Percentiles rank a stretch among this genome's conserved stretches.
Conservation (phyloP, 1,140 invertebrate genomes). For the Neodiprion virginianus region DNA sequence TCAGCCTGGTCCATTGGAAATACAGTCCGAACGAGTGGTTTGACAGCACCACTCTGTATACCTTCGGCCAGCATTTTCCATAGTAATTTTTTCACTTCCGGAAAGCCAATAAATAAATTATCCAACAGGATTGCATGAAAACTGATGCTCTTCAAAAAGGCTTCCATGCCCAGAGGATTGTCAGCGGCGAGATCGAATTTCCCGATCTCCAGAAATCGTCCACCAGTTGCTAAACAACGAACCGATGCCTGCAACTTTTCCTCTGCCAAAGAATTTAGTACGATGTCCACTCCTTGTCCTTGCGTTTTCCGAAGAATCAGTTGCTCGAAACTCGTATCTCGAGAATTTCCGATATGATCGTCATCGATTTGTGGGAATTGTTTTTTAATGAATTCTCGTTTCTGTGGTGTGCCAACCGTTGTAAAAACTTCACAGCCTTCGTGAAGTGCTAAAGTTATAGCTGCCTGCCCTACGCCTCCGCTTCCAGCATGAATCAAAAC, state of each 20-base stretch:
- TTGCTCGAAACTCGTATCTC: constrained; percentile 75
- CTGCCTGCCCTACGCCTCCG: constrained; percentile 82
- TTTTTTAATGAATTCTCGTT: constrained; percentile 71
- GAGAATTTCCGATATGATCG: constrained; percentile 75
- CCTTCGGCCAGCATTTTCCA: constrained; percentile 58
- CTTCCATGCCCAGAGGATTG: constrained; percentile 71
- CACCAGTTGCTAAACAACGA: constrained; percentile 74
- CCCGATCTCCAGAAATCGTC: constrained; percentile 80
- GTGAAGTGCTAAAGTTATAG: constrained; percentile 73
- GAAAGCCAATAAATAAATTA: constrained; percentile 62
- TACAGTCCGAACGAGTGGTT: constrained; percentile 57
- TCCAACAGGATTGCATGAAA: constrained; percentile 79
- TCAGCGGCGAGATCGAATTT: constrained; percentile 77
- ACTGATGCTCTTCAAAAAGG: constrained; percentile 83
- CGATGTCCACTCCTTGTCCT: constrained; percentile 76
- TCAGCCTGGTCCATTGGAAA: constrained; percentile 60
- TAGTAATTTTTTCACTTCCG: constrained; percentile 42
- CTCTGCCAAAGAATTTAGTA: constrained; percentile 80
- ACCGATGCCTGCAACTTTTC: constrained; percentile 81
- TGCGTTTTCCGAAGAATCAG: constrained; percentile 68
- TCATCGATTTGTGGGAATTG: constrained; percentile 72
- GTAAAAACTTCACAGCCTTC: constrained; percentile 74
- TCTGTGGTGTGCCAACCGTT: constrained; percentile 76
- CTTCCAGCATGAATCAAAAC: constrained; percentile 79
- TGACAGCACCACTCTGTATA: constrained; percentile 61